These are phyloP conservation scores for Bombus huntii DNA, from an alignment of 1,140 invertebrate species.

Conservation along the genomic window DNA sequence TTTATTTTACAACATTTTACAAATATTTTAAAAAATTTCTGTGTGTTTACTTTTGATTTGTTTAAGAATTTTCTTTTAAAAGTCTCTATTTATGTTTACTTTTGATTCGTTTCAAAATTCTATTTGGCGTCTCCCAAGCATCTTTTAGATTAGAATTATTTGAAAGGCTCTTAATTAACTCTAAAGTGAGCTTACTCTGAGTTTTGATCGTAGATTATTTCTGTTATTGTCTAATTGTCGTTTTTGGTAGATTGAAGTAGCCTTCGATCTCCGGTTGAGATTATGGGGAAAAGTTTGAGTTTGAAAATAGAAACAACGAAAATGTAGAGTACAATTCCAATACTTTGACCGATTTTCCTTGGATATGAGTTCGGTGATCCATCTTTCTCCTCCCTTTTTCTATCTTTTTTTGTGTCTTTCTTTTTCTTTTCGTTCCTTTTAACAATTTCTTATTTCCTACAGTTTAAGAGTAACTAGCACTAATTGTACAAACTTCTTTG, in stretches of 20 bases:
- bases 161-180: neutral
- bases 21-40: neutral
- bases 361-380: neutral
- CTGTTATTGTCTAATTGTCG: neutral
- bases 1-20: neutral
- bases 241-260: neutral
- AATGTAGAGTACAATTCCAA: constrained; percentile 50
- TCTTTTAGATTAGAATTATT: neutral
- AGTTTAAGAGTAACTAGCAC: constrained; percentile 4
- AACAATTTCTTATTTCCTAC: neutral
- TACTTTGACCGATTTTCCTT: constrained; percentile 48
- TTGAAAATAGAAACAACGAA: constrained; percentile 13
- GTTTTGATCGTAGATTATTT: neutral
- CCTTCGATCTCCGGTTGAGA: constrained; percentile 3
- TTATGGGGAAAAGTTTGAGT: constrained; percentile 2
- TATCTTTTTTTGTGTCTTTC: neutral
- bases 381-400: neutral
- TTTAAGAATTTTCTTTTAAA: neutral
- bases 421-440: neutral
- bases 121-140: neutral
- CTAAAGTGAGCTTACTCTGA: neutral
- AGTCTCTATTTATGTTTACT: neutral
- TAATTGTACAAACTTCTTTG: neutral
- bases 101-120: neutral
- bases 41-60: neutral